Evolutionary conservation across 2,113 vertebrate genomes (phyloP).

Genomic region (Rhombomys opimus): DNA sequence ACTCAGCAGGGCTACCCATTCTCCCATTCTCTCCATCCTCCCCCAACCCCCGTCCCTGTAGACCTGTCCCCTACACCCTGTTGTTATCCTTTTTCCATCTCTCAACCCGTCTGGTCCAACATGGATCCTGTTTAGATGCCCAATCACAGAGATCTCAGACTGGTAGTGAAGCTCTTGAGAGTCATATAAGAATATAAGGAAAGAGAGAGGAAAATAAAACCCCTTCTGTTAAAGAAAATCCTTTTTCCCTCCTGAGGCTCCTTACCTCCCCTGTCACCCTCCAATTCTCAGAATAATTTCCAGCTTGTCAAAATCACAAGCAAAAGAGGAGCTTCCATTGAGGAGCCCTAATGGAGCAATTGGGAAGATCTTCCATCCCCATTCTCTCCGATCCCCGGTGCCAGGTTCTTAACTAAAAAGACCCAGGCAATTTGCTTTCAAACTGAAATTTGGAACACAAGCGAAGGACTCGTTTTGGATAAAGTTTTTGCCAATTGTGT

Average conservation of each 20-base stretch:
- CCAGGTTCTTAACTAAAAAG: neutral
- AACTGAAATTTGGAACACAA: conserved; percentile 12
- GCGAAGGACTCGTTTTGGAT: neutral
- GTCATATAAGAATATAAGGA: conserved; percentile 5
- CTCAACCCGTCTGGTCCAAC: neutral
- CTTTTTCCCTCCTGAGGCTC: neutral
- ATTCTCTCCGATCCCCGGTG: neutral
- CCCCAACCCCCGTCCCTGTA: neutral
- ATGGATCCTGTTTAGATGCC: neutral
- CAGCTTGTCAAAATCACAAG: neutral
- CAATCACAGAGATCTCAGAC: neutral
- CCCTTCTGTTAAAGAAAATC: conserved; percentile 50
- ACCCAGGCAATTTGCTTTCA: conserved; percentile 30
- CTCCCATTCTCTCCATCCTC: neutral
- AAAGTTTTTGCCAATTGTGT: neutral
- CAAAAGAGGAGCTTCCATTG: neutral
- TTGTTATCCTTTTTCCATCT: neutral
- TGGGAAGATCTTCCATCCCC: neutral
- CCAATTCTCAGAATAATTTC: neutral
- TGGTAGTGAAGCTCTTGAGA: neutral
- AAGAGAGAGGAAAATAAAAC: conserved; percentile 35
- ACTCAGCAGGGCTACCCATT: neutral
- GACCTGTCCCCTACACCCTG: neutral
- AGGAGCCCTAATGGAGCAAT: neutral
- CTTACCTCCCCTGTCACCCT: neutral